phyloP scores from a whole-genome alignment of 1,140 invertebrate species.

The Triops cancriformis region DNA sequence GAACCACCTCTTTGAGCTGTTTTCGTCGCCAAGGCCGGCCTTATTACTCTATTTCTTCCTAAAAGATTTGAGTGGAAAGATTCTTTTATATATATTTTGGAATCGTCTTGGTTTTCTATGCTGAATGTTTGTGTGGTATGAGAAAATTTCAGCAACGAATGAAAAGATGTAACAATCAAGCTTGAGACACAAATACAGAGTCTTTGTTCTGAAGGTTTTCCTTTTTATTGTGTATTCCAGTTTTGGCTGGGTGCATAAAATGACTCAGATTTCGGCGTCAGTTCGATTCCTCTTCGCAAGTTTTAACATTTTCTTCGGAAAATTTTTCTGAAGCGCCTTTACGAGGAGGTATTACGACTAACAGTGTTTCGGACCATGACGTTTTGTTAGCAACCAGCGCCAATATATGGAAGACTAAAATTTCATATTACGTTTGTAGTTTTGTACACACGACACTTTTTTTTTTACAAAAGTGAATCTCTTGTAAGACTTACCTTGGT shows the following conservation, averaged over 20 bases:
- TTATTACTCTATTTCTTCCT: constrained; percentile 4
- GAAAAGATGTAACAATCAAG: neutral
- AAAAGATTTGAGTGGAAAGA: neutral
- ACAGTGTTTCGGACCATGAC: constrained; percentile 75
- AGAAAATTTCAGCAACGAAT: too few relatives aligned
- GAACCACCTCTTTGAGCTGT: neutral
- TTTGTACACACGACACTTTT: constrained; percentile 28
- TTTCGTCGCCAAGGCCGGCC: neutral
- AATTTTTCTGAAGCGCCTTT: constrained; percentile 50
- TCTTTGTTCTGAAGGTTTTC: neutral
- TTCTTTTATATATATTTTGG: neutral
- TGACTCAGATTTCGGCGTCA: neutral
- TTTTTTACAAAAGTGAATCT: constrained; percentile 27
- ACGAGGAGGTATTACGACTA: constrained; percentile 64
- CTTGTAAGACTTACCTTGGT: constrained; percentile 66
- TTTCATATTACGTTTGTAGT: constrained; percentile 18
- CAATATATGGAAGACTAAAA: constrained; percentile 87
- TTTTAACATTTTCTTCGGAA: neutral
- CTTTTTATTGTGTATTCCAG: neutral
- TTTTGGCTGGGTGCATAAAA: too few relatives aligned
- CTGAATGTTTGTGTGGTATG: neutral
- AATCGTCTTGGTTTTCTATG: neutral
- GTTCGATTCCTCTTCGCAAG: neutral
- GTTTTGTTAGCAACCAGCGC: constrained; percentile 63
- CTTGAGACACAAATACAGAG: neutral